Percentiles rank a stretch among this genome's conserved stretches.
phyloP scores from a whole-genome alignment of 2,113 vertebrate species.

The Perca flavescens region DNA sequence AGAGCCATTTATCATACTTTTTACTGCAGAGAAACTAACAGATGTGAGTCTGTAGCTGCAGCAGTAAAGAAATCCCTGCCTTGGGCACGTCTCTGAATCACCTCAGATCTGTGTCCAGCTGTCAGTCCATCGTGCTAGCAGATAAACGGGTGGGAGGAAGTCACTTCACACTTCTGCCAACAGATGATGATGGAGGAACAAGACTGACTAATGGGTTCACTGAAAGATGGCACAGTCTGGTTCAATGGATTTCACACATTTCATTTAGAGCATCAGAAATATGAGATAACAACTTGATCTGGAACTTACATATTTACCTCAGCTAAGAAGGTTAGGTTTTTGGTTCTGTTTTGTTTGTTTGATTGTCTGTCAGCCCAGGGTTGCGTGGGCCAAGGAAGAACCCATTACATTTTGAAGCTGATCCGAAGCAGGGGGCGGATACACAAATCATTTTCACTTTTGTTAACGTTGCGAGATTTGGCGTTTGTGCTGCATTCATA shows the following conservation, averaged over 20 bases:
- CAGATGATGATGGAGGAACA: constrained; percentile 37
- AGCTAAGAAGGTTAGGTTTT: too few relatives aligned
- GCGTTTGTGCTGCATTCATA: too few relatives aligned
- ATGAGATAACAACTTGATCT: not conserved
- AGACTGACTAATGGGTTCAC: constrained; percentile 25
- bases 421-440: too few relatives aligned
- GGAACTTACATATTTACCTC: not conserved
- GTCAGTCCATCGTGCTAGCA: constrained; percentile 54
- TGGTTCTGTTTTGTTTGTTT: too few relatives aligned
- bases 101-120: constrained; percentile 54
- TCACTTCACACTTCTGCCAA: constrained; percentile 38
- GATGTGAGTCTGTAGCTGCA: constrained; percentile 15
- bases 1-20: not conserved
- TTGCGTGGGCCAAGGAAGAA: too few relatives aligned
- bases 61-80: not conserved
- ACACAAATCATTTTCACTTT: not conserved
- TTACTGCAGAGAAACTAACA: constrained; percentile 4
- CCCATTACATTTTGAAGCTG: too few relatives aligned
- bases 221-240: constrained; percentile 21
- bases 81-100: constrained; percentile 21
- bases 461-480: too few relatives aligned
- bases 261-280: not conserved
- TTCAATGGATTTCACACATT: constrained; percentile 12
- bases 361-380: too few relatives aligned
- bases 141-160: constrained; percentile 45